These are phyloP conservation scores for Heterodera schachtii DNA, from an alignment of 1,140 invertebrate genomes.

Conservation along the genomic window DNA sequence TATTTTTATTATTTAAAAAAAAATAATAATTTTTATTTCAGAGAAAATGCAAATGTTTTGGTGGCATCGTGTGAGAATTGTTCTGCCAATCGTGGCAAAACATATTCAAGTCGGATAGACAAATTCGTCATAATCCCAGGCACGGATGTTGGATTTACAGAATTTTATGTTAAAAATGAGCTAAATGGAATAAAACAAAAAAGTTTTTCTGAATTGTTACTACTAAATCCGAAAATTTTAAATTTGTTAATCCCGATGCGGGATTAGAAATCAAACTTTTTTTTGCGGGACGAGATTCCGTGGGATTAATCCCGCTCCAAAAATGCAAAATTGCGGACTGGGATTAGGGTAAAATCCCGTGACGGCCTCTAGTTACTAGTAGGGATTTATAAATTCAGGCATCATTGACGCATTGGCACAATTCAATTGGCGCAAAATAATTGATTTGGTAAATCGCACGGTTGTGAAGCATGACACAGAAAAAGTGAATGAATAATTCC, in stretches of 20 bases:
- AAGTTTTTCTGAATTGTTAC: too few species aligned
- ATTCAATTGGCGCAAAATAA: conserved; percentile 11
- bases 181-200: too few species aligned
- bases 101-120: not conserved
- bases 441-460: not conserved
- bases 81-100: not conserved
- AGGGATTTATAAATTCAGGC: not conserved
- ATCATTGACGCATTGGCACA: conserved; percentile 9
- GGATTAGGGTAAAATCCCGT: too few species aligned
- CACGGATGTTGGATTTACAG: too few species aligned
- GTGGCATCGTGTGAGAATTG: not conserved
- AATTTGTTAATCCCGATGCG: too few species aligned
- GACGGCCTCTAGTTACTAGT: too few species aligned
- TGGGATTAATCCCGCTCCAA: too few species aligned
- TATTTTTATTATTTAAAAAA: not conserved
- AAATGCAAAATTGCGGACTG: too few species aligned
- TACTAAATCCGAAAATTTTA: too few species aligned
- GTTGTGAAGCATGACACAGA: not conserved
- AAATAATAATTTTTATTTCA: not conserved
- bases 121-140: not conserved
- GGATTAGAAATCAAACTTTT: too few species aligned
- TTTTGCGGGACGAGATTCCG: too few species aligned
- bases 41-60: not conserved
- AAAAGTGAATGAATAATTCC: not conserved
- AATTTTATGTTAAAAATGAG: too few species aligned